Evolutionary conservation across 30 jellyfish, hydroid and myxozoan species (phyloP).

Genomic region (Haliclystus octoradiatus): DNA sequence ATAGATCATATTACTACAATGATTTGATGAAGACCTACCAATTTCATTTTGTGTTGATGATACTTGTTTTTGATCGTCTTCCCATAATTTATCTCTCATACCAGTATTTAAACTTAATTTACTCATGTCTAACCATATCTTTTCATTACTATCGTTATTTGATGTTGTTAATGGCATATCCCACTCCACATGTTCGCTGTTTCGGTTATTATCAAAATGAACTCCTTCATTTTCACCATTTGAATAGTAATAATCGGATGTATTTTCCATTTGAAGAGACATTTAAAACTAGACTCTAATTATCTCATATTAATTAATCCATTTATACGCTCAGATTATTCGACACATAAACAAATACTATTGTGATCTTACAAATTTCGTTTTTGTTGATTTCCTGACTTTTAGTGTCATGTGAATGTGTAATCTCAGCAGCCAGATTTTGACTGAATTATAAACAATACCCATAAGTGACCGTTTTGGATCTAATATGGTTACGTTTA

Average conservation of each 20-base stretch:
- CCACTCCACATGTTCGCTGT: conserved; percentile 77
- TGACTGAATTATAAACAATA: background rate
- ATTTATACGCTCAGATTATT: too few relatives aligned
- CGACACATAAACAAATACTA: too few relatives aligned
- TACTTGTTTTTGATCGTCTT: conserved; percentile 53
- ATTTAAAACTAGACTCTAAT: background rate
- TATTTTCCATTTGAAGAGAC: background rate
- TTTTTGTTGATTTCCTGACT: background rate
- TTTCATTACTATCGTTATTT: conserved; percentile 25
- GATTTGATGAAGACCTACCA: too few relatives aligned
- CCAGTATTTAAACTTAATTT: conserved; percentile 82
- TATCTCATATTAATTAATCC: too few relatives aligned
- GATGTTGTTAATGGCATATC: conserved; percentile 57
- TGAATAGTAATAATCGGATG: background rate
- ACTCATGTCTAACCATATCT: conserved; percentile 47
- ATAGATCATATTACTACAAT: too few relatives aligned
- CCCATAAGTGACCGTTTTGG: background rate
- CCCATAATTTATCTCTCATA: conserved; percentile 84
- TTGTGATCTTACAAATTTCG: too few relatives aligned
- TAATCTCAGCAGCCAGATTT: background rate
- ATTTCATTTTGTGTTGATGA: too few relatives aligned
- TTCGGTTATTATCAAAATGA: conserved; percentile 32
- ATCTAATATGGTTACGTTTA: background rate
- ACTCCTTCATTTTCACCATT: background rate
- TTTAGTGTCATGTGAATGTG: background rate